phyloP scores from a whole-genome alignment of 1,140 invertebrate genomes.

The Meloidogyne floridensis region DNA sequence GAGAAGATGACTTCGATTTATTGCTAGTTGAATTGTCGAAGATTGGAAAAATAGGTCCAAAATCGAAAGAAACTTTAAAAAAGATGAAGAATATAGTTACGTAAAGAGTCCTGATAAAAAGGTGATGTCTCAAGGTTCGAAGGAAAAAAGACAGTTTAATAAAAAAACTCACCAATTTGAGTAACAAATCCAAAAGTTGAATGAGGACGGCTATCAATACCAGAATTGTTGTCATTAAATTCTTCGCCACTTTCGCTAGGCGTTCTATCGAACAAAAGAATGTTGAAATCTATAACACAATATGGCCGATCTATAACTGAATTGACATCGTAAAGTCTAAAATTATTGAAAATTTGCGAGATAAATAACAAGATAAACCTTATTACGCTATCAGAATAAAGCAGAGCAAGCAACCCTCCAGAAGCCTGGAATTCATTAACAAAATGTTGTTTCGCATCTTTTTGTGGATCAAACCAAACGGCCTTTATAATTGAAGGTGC shows the following conservation, averaged over 20 bases:
- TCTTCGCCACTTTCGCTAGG: conserved; percentile 19
- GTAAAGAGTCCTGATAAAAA: too few species aligned
- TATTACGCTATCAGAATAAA: conserved; percentile 25
- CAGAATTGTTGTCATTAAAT: conserved; percentile 5
- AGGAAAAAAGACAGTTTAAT: not conserved
- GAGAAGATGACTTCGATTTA: not conserved
- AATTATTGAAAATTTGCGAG: not conserved
- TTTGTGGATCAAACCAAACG: conserved; percentile 20
- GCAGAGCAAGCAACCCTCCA: conserved; percentile 7
- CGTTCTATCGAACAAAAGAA: conserved; percentile 11
- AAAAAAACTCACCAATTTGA: conserved; percentile 14
- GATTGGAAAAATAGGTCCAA: conserved; percentile 5
- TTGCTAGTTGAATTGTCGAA: not conserved
- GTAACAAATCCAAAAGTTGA: conserved; percentile 21
- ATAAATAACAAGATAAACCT: conserved; percentile 6
- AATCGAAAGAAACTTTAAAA: conserved; percentile 32
- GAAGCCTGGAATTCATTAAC: not conserved
- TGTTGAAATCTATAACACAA: conserved; percentile 8
- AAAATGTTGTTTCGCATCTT: conserved; percentile 19
- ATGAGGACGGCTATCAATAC: not conserved
- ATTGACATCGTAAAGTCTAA: conserved; percentile 23
- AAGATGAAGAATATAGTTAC: too few species aligned
- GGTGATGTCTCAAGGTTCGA: too few species aligned
- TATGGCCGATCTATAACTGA: conserved; percentile 4
- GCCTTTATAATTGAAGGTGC: conserved; percentile 2